Evolutionary conservation across 2,113 vertebrate genomes (phyloP), one percentile per base, ranked within the genome.

Genomic region (Patagioenas fasciata): DNA sequence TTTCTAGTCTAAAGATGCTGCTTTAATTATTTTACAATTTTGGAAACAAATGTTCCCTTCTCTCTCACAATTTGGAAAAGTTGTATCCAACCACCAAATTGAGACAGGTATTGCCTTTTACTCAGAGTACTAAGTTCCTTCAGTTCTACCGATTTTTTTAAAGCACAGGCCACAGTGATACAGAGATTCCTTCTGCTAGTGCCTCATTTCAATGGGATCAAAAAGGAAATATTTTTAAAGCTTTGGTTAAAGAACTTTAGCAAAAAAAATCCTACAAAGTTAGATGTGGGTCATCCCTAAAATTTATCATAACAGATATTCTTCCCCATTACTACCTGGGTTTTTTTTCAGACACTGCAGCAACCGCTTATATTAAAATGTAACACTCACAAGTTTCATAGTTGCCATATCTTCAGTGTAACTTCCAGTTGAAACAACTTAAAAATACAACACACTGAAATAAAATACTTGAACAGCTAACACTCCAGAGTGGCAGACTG

Each of bases 251-350:
- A 57, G 9, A 77, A 31, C 13, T 42, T 9, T 14, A 67, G 21
- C 7, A 20, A 61, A 73, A 60, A 51, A 47, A 42, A 57, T 7
- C 44, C 44, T 18, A 47, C 18, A 58, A n/a, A n/a, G 14, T 29
- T n/a, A 61, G 58, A 34, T 69, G 10, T 44, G 10, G 15, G 9
- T 61, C n/a, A 40, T 40, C 25, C 23, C 64, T 90, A 56, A 58
- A 65, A 74, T 3, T 19, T 13, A 72, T 62, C 0, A 0, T 8
- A 40, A 20, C 50, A 66, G 24, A 40, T 21, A 28, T 1, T 31
- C 10, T 23, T 80, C 56, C 9, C 13, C 48, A 3, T 21, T 71
- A 17, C 29, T 70, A 9, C 7, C 11, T 40, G 17, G 0, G 40
- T 54, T 64, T 57, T 21, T 51, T 54, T 64, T 57, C 19, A 75